phyloP scores from a whole-genome alignment of 2,888 invertebrate genomes.

The Gnatocerus cornutus region DNA sequence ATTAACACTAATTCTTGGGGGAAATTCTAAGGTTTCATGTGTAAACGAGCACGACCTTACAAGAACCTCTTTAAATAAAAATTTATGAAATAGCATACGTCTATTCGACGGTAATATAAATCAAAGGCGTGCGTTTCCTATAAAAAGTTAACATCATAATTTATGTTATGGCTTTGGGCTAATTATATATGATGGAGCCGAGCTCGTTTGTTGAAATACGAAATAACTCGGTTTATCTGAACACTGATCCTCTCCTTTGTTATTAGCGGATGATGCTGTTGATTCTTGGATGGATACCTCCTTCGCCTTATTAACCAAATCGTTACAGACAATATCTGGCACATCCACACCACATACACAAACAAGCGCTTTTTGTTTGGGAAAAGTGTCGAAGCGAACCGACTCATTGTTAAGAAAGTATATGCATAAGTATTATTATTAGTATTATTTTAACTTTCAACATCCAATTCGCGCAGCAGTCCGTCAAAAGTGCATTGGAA shows the following conservation, averaged over 20 bases:
- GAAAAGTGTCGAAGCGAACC: background rate
- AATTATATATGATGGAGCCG: conserved; percentile 69
- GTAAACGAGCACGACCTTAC: conserved; percentile 48
- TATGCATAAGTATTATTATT: conserved; percentile 7
- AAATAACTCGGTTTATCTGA: conserved; percentile 68
- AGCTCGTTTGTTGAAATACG: conserved; percentile 70
- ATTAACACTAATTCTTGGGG: conserved; percentile 15
- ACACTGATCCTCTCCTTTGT: conserved; percentile 65
- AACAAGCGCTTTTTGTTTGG: conserved; percentile 7
- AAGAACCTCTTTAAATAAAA: conserved; percentile 53
- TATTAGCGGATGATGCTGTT: conserved; percentile 66
- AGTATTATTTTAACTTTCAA: conserved; percentile 14
- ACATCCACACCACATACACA: conserved; percentile 26
- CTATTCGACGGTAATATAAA: conserved; percentile 62
- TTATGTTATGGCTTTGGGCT: conserved; percentile 69
- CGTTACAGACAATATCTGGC: conserved; percentile 40
- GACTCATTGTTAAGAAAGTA: conserved; percentile 4
- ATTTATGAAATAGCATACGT: conserved; percentile 54
- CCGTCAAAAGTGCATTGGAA: conserved; percentile 24
- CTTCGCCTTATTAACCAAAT: conserved; percentile 51
- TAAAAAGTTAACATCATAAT: conserved; percentile 71
- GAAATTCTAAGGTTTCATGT: conserved; percentile 38
- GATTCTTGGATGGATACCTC: conserved; percentile 51
- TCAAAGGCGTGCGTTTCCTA: conserved; percentile 68
- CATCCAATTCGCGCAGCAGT: conserved; percentile 22